Evolutionary conservation across 2,888 invertebrate genomes (phyloP).

Genomic region (Nomada flava): DNA sequence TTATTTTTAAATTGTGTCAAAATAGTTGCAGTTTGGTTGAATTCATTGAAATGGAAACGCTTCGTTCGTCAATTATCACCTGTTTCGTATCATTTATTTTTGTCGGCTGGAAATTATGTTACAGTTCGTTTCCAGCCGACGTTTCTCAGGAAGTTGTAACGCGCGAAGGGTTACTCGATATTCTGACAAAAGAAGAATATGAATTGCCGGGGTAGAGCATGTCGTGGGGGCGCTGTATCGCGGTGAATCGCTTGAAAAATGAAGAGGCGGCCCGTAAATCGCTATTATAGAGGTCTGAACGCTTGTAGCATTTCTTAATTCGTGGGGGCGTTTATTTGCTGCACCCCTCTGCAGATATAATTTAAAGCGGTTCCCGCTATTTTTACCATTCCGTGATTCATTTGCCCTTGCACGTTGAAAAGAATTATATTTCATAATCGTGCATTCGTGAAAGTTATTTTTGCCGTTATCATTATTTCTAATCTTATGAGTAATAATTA

Average conservation of each 20-base stretch:
- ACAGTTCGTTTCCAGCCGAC: no score
- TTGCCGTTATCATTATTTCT: no score
- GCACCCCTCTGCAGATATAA: constrained; percentile 4
- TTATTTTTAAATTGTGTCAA: no score
- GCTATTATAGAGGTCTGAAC: constrained; percentile 40
- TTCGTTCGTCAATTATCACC: no score
- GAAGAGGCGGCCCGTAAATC: constrained; percentile 23
- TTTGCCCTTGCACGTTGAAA: constrained; percentile 2
- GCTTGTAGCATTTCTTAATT: constrained; percentile 39
- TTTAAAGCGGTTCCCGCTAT: constrained; percentile 25
- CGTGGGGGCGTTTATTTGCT: constrained; percentile 35
- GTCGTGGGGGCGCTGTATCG: constrained; percentile 4
- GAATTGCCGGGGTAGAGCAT: background rate
- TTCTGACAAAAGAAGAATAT: background rate
- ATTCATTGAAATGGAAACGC: no score
- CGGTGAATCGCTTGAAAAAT: constrained; percentile 28
- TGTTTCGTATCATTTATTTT: no score
- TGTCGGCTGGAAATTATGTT: no score
- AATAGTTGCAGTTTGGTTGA: no score
- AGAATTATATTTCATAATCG: no score
- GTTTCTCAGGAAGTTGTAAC: background rate
- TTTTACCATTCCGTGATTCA: constrained; percentile 40
- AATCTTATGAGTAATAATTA: no score
- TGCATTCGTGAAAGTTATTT: no score
- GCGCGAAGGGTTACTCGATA: background rate